Evolutionary conservation across 1,140 invertebrate species (phyloP).

Genomic region (Drosophila bocqueti): DNA sequence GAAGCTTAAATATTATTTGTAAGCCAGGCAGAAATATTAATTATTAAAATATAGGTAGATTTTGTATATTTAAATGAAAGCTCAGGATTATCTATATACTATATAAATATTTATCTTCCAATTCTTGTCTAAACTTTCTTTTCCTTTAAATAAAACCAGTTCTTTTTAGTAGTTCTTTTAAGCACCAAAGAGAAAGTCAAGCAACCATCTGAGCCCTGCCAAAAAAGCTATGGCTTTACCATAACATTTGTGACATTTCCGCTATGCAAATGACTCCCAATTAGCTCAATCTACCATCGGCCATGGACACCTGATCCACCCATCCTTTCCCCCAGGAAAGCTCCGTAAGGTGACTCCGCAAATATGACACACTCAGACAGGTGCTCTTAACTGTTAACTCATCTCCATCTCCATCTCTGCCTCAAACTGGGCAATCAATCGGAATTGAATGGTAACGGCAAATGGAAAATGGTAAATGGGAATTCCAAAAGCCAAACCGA

Average conservation of each 20-base stretch:
- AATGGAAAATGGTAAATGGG: conserved; percentile 7
- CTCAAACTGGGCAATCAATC: conserved; percentile 30
- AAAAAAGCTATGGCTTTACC: conserved; percentile 7
- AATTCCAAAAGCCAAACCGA: conserved; percentile 52
- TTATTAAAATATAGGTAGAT: too few species aligned
- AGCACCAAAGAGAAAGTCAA: background rate
- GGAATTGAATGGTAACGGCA: conserved; percentile 15
- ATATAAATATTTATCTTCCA: too few species aligned
- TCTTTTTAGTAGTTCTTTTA: background rate
- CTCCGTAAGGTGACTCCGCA: conserved; percentile 22
- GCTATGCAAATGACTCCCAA: conserved; percentile 51
- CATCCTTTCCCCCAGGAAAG: background rate
- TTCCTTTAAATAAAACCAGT: background rate
- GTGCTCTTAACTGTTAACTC: conserved; percentile 32
- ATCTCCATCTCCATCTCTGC: background rate
- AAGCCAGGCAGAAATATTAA: background rate
- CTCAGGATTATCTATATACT: too few species aligned
- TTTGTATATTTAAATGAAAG: background rate
- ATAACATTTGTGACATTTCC: conserved; percentile 41
- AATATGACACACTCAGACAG: conserved; percentile 48
- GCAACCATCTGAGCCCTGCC: background rate
- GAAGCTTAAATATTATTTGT: background rate
- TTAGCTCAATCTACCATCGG: conserved; percentile 38
- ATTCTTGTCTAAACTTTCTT: background rate
- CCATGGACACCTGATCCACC: background rate